Evolutionary conservation across 2,113 vertebrate genomes (phyloP).

Genomic region (Silurus meridionalis): DNA sequence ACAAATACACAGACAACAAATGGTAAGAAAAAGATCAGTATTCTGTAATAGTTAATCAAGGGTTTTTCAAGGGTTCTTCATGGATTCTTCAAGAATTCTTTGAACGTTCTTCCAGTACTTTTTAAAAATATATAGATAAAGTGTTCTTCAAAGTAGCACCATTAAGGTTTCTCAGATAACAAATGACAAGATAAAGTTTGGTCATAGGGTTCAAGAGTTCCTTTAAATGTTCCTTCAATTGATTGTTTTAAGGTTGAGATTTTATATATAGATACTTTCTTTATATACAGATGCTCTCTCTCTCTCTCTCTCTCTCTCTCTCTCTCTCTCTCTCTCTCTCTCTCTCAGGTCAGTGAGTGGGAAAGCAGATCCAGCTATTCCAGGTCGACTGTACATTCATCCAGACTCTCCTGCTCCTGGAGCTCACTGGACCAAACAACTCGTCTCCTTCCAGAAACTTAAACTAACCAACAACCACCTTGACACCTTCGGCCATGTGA

Average conservation of each 20-base stretch:
- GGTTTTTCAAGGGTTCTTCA: not conserved
- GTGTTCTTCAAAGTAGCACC: too few relatives aligned
- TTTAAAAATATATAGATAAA: too few relatives aligned
- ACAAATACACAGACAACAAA: constrained; percentile 98
- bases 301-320: not conserved
- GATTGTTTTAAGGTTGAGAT: not conserved
- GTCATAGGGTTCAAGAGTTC: too few relatives aligned
- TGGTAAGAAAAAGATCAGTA: constrained; percentile 76
- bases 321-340: not conserved
- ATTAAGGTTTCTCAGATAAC: too few relatives aligned
- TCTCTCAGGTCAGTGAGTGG: constrained; percentile 88
- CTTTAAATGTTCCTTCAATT: too few relatives aligned
- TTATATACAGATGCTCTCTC: not conserved
- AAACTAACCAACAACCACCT: constrained; percentile 99
- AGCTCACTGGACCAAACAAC: constrained; percentile 94
- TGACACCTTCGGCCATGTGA: constrained; percentile 96
- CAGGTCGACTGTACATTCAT: constrained; percentile 91
- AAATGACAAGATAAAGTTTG: too few relatives aligned
- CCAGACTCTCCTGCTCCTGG: constrained; percentile 94
- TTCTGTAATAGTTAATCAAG: too few relatives aligned
- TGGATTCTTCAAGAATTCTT: not conserved
- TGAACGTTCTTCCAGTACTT: not conserved
- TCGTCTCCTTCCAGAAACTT: constrained; percentile 97
- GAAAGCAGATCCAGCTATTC: constrained; percentile 97
- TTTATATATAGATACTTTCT: not conserved